These are phyloP conservation scores for Apis florea DNA, from an alignment of 1,140 invertebrate species.

Conservation along the genomic window DNA sequence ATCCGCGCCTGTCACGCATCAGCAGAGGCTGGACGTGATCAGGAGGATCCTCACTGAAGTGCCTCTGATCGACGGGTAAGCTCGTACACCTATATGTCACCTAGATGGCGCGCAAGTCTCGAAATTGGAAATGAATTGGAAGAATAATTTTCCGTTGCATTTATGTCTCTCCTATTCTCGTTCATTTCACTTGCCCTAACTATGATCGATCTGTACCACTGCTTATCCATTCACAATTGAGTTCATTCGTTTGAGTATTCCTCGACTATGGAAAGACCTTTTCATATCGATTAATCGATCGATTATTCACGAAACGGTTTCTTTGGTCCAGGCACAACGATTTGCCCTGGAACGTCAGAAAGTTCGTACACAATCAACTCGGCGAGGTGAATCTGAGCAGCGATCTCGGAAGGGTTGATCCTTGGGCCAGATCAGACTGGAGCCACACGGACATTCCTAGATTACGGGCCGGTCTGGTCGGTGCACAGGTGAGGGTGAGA, in stretches of 20 bases:
- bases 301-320: not conserved
- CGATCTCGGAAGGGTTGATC: slow-evolving; percentile 87
- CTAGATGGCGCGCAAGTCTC: too few relatives aligned
- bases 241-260: too few relatives aligned
- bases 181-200: too few relatives aligned
- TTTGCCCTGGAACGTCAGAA: slow-evolving; percentile 91
- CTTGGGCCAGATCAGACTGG: slow-evolving; percentile 90
- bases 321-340: slow-evolving; percentile 89
- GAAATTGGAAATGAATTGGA: not conserved
- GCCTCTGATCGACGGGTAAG: slow-evolving; percentile 84
- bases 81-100: not conserved
- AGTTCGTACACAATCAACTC: slow-evolving; percentile 91
- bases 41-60: slow-evolving; percentile 82
- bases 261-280: too few relatives aligned
- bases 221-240: too few relatives aligned
- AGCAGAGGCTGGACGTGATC: slow-evolving; percentile 81
- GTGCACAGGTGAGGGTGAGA: slow-evolving; percentile 84
- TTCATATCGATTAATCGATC: not conserved
- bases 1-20: slow-evolving; percentile 78
- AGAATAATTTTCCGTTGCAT: too few relatives aligned
- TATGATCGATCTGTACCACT: too few relatives aligned
- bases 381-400: slow-evolving; percentile 89
- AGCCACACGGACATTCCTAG: slow-evolving; percentile 95
- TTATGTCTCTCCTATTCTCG: too few relatives aligned
- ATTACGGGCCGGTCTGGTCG: slow-evolving; percentile 89